phyloP scores from a whole-genome alignment of 2,888 invertebrate genomes.

The Chrysomela aeneicollis region DNA sequence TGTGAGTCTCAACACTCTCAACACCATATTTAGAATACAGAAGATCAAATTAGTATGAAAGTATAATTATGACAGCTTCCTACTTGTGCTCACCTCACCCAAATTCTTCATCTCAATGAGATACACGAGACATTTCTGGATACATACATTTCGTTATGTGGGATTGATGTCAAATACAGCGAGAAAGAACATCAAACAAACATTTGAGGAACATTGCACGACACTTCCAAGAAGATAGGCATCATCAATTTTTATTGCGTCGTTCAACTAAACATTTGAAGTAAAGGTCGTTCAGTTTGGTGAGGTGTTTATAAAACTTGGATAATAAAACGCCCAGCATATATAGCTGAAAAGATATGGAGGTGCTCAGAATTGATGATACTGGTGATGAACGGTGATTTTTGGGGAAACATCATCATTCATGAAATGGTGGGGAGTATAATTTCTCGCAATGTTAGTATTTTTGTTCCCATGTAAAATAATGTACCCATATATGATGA shows the following conservation, averaged over 20 bases:
- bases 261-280: conserved; percentile 43
- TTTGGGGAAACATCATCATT: no score
- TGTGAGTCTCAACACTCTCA: no score
- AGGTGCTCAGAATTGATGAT: background rate
- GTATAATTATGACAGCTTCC: no score
- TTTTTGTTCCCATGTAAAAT: no score
- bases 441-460: no score
- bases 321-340: background rate
- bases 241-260: conserved; percentile 48
- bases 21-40: no score
- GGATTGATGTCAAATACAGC: conserved; percentile 30
- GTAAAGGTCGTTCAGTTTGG: conserved; percentile 12
- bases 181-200: conserved; percentile 36
- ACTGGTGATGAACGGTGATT: no score
- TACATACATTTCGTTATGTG: conserved; percentile 19
- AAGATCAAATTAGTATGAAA: no score
- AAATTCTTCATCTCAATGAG: no score
- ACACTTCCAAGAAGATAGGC: conserved; percentile 37
- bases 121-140: conserved; percentile 21
- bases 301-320: background rate
- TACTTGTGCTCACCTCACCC: no score
- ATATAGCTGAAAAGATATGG: background rate
- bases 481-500: no score
- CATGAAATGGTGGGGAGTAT: no score
- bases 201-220: conserved; percentile 36